phyloP scores from a whole-genome alignment of 2,113 vertebrate species.

The Steatornis caripensis region DNA sequence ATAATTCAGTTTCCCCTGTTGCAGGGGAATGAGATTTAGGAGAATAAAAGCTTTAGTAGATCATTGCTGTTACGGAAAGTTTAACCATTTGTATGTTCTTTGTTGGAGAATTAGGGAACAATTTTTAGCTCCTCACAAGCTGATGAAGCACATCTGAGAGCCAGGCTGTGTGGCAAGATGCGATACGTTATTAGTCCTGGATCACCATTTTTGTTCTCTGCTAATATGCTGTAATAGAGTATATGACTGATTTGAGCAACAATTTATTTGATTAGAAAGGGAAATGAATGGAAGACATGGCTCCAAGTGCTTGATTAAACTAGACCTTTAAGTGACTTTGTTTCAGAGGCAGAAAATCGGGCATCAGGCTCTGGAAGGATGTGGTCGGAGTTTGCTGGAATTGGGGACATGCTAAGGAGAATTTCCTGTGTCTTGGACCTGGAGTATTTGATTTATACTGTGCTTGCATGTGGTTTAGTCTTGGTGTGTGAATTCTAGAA shows the following conservation, averaged over 20 bases:
- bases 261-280: neutral
- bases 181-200: neutral
- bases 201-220: neutral
- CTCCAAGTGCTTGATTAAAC: neutral
- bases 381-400: neutral
- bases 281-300: neutral
- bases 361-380: neutral
- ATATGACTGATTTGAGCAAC: neutral
- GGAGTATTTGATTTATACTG: fast-evolving
- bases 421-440: neutral
- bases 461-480: neutral
- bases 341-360: neutral
- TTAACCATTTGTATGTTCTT: neutral
- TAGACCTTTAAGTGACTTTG: neutral
- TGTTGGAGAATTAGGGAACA: neutral
- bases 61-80: neutral
- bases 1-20: neutral
- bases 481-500: neutral
- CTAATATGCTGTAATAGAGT: neutral
- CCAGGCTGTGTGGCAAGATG: neutral
- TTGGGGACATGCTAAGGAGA: neutral
- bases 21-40: neutral
- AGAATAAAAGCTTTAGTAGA: neutral
- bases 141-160: neutral
- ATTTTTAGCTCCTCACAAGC: neutral